Evolutionary conservation across 2,797 vertebrate species (phyloP).

Genomic region (Morus bassanus): DNA sequence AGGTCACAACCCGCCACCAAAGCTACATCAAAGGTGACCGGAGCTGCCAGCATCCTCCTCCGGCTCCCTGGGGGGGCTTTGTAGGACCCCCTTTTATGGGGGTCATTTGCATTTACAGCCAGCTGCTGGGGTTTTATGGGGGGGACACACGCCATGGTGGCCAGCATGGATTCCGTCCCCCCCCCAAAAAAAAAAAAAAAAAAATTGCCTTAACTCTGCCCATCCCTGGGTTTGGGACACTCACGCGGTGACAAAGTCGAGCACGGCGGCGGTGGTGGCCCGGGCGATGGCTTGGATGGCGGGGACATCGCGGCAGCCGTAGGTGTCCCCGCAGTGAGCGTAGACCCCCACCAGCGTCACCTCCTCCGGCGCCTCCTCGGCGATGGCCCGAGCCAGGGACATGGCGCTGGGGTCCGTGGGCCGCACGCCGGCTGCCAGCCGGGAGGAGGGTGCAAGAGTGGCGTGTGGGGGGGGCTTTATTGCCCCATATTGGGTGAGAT

Average conservation of each 20-base stretch:
- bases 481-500: too few species aligned
- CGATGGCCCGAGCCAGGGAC: constrained; percentile 73
- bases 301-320: constrained; percentile 66
- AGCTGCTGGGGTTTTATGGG: too few species aligned
- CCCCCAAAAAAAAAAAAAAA: too few species aligned
- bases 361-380: not conserved
- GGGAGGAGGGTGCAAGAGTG: too few species aligned
- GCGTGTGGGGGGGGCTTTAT: too few species aligned
- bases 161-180: too few species aligned
- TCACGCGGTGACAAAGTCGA: too few species aligned
- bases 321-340: constrained; percentile 86
- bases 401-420: constrained; percentile 74
- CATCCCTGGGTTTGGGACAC: too few species aligned
- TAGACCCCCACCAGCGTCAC: constrained; percentile 83
- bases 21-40: constrained; percentile 15
- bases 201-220: too few species aligned
- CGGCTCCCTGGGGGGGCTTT: not conserved
- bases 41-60: not conserved
- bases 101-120: not conserved
- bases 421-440: constrained; percentile 74
- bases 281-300: too few species aligned
- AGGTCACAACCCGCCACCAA: not conserved
- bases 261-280: too few species aligned
- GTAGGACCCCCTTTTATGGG: not conserved
- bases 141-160: too few species aligned